These are phyloP conservation scores for Aplodontia rufa DNA, from an alignment of 2,113 vertebrate species.

Conservation along the genomic window DNA sequence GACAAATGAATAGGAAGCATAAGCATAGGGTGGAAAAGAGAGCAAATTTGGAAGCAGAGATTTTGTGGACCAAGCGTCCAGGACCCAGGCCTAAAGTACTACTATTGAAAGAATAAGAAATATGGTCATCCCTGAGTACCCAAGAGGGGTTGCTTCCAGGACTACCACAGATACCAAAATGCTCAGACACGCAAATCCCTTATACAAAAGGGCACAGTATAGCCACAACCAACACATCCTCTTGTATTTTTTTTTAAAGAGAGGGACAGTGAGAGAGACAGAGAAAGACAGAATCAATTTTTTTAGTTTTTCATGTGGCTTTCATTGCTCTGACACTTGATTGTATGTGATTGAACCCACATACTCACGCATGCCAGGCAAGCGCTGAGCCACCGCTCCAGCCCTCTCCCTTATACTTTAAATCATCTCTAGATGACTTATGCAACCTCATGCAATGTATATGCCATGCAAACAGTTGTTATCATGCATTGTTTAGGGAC, in stretches of 20 bases:
- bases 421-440: background rate
- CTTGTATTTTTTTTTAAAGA: no score
- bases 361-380: no score
- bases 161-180: no score
- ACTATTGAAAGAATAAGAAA: background rate
- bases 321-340: no score
- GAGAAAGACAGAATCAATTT: no score
- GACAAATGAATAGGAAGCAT: background rate
- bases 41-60: background rate
- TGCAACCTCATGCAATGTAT: background rate
- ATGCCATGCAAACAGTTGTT: no score
- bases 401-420: background rate
- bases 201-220: background rate
- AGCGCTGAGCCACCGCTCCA: no score
- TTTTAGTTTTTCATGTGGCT: no score
- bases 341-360: no score
- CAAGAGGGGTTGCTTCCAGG: background rate
- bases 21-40: background rate
- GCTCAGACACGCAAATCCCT: background rate
- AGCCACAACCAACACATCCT: background rate
- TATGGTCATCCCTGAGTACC: background rate
- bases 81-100: background rate
- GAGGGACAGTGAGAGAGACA: no score
- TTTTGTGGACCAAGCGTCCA: accelerated
- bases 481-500: background rate